Conservation (phyloP, 1,140 invertebrate species). For the Hestina assimilis region DNA sequence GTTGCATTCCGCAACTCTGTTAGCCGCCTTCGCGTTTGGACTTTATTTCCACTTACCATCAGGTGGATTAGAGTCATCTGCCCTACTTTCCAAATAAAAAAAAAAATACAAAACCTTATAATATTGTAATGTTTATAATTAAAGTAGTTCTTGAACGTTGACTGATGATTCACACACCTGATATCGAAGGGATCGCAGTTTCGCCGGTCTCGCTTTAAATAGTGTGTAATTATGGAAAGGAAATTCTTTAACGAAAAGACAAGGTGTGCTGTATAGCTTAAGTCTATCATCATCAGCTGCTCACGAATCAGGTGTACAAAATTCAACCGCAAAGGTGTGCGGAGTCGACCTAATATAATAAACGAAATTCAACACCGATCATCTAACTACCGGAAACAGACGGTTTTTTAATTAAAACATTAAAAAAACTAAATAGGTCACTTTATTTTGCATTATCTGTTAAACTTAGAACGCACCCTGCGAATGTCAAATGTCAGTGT, state of each 20-base stretch:
- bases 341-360: slow-evolving; percentile 45
- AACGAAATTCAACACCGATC: slow-evolving; percentile 49
- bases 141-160: background rate
- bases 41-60: no score
- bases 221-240: slow-evolving; percentile 58
- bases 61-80: no score
- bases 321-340: slow-evolving; percentile 68
- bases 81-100: no score
- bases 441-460: slow-evolving; percentile 58
- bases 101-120: no score
- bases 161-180: slow-evolving; percentile 13
- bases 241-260: slow-evolving; percentile 70
- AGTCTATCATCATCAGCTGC: slow-evolving; percentile 57
- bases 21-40: no score
- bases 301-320: slow-evolving; percentile 63
- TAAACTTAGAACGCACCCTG: slow-evolving; percentile 41
- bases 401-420: slow-evolving; percentile 47
- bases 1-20: no score
- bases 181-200: slow-evolving; percentile 11
- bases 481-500: slow-evolving; percentile 61
- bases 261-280: slow-evolving; percentile 51
- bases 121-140: slow-evolving; percentile 11
- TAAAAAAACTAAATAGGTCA: slow-evolving; percentile 59
- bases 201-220: slow-evolving; percentile 28
- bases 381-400: slow-evolving; percentile 69